These are phyloP conservation scores for Takifugu bimaculatus DNA, from an alignment of 2,113 vertebrate species.

Conservation along the genomic window DNA sequence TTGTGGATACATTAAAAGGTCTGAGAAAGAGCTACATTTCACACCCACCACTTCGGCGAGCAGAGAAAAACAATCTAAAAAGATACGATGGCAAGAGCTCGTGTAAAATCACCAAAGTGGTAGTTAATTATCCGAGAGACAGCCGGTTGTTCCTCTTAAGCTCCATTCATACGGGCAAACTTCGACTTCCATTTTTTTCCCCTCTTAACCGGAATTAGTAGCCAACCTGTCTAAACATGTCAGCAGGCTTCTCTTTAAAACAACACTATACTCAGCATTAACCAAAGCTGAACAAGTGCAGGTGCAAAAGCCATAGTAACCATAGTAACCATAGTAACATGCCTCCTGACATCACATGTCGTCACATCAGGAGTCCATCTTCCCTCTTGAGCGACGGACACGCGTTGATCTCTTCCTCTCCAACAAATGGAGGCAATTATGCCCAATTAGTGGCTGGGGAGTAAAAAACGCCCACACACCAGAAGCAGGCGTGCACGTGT, in stretches of 20 bases:
- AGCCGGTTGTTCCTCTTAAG: too few relatives aligned
- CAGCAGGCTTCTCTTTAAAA: not conserved
- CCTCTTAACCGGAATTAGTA: not conserved
- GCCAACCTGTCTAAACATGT: not conserved
- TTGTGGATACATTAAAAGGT: conserved; percentile 22
- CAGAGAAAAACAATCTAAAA: conserved; percentile 9
- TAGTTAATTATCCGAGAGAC: too few relatives aligned
- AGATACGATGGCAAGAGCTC: conserved; percentile 8
- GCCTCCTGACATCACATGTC: conserved; percentile 11
- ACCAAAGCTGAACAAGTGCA: conserved; percentile 32
- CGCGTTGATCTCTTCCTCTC: conserved; percentile 45
- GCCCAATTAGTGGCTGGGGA: conserved; percentile 69
- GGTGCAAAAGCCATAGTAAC: conserved; percentile 11
- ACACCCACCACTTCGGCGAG: conserved; percentile 5
- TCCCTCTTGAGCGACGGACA: conserved; percentile 3
- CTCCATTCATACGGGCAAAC: too few relatives aligned
- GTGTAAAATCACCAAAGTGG: too few relatives aligned
- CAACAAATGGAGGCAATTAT: conserved; percentile 72
- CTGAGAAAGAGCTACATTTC: conserved; percentile 30
- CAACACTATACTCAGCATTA: conserved; percentile 25
- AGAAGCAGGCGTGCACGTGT: conserved; percentile 27
- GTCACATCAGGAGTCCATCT: conserved; percentile 15
- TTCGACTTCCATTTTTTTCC: too few relatives aligned
- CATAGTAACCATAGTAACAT: conserved; percentile 50
- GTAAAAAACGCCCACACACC: conserved; percentile 61